Evolutionary conservation across 2,797 vertebrate genomes (phyloP).

Genomic region (Amazona ochrocephala): DNA sequence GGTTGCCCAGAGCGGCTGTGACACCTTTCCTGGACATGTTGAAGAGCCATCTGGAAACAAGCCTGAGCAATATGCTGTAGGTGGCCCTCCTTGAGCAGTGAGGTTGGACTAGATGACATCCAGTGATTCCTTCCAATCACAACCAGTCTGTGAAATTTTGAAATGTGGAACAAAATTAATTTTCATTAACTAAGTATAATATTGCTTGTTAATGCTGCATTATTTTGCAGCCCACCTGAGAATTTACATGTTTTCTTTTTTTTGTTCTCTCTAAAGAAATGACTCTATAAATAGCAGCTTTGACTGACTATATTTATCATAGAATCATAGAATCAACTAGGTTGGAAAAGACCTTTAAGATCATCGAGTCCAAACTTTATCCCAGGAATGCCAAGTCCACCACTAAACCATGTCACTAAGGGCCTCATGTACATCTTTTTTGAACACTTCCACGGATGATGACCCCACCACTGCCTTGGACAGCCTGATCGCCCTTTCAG

Average conservation of each 20-base stretch:
- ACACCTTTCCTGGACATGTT: background rate
- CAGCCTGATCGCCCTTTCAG: background rate
- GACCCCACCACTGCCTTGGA: background rate
- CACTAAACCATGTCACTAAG: background rate
- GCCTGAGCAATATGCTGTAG: background rate
- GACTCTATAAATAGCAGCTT: background rate
- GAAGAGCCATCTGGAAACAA: background rate
- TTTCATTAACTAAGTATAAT: background rate
- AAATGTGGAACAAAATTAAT: background rate
- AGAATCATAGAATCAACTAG: background rate
- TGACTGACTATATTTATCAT: too few relatives aligned
- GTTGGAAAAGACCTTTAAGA: background rate
- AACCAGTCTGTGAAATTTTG: background rate
- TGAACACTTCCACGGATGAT: background rate
- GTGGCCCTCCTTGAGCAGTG: background rate
- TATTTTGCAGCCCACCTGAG: background rate
- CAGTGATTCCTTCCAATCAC: background rate
- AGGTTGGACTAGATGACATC: background rate
- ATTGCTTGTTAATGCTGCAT: background rate
- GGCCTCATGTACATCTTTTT: background rate
- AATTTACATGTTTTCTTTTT: background rate
- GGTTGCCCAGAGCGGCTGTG: background rate
- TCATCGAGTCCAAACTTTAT: background rate
- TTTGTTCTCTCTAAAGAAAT: background rate
- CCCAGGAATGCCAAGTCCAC: background rate